A percentile compares a stretch with the other conserved stretches of the same genome.
These are phyloP conservation scores for Ursus arctos DNA, from an alignment of 2,113 vertebrate genomes.

Conservation along the genomic window DNA sequence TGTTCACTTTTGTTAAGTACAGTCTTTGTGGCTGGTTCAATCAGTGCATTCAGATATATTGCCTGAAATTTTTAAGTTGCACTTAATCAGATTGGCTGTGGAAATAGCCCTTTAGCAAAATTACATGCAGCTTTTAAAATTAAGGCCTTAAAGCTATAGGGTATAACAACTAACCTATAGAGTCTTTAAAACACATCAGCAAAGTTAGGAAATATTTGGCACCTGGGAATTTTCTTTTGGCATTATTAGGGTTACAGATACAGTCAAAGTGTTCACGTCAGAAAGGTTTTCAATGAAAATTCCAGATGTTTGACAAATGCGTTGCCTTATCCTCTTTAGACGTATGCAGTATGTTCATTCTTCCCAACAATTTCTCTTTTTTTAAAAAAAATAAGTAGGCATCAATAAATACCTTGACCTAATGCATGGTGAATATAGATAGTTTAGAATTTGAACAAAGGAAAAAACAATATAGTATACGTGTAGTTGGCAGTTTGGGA, in stretches of 20 bases:
- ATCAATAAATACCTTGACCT: slow-evolving; percentile 16
- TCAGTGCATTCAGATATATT: slow-evolving; percentile 62
- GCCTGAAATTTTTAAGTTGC: slow-evolving; percentile 68
- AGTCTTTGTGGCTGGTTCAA: slow-evolving; percentile 54
- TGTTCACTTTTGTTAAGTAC: slow-evolving; percentile 59
- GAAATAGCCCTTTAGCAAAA: slow-evolving; percentile 79
- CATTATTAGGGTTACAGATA: slow-evolving; percentile 78
- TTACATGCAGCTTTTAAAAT: slow-evolving; percentile 77
- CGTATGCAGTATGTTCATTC: slow-evolving; percentile 21
- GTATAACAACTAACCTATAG: slow-evolving; percentile 68
- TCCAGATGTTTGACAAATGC: slow-evolving; percentile 86
- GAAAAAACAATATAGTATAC: not conserved
- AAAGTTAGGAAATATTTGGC: slow-evolving; percentile 78
- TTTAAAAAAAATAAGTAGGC: slow-evolving; percentile 24
- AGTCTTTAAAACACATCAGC: slow-evolving; percentile 82
- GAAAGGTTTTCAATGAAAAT: slow-evolving; percentile 78
- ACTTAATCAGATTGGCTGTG: slow-evolving; percentile 77
- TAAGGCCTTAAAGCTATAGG: slow-evolving; percentile 65
- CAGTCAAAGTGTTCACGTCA: slow-evolving; percentile 81
- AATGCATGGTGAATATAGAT: slow-evolving; percentile 5
- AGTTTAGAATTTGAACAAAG: not conserved
- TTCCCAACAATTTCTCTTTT: slow-evolving; percentile 31
- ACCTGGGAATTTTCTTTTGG: slow-evolving; percentile 77
- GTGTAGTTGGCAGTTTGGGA: not conserved
- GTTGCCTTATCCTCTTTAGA: slow-evolving; percentile 76